Conservation (phyloP, 2,888 invertebrate species). For the Brachyptera risi region DNA sequence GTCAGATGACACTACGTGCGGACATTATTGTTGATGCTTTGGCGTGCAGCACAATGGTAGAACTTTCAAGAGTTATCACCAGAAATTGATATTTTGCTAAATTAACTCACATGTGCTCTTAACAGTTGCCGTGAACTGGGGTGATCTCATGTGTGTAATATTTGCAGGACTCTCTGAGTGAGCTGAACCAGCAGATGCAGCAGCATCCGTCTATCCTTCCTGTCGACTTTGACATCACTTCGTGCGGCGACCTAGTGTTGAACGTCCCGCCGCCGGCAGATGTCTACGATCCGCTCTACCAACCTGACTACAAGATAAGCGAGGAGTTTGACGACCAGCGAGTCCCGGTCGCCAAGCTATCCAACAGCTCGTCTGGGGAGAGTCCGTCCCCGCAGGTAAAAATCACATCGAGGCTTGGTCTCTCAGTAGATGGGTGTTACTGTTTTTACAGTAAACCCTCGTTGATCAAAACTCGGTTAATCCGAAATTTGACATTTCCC, state of each 20-base stretch:
- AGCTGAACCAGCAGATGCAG: slow-evolving; percentile 79
- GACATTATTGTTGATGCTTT: too few species aligned
- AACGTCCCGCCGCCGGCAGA: slow-evolving; percentile 58
- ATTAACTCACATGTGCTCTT: too few species aligned
- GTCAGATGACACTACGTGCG: too few species aligned
- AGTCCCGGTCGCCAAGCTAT: slow-evolving; percentile 71
- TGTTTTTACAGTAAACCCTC: too few species aligned
- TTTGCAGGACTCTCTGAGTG: slow-evolving; percentile 77
- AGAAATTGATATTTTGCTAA: too few species aligned
- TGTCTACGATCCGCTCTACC: slow-evolving; percentile 53
- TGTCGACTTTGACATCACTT: slow-evolving; percentile 88
- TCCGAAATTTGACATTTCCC: too few species aligned
- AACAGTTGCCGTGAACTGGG: too few species aligned
- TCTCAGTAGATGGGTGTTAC: too few species aligned
- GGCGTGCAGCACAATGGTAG: too few species aligned
- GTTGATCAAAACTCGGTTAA: too few species aligned
- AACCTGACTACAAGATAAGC: slow-evolving; percentile 35
- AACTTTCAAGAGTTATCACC: too few species aligned
- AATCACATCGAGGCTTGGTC: not conserved
- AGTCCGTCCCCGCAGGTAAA: slow-evolving; percentile 49
- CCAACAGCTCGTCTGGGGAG: slow-evolving; percentile 46
- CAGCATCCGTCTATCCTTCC: slow-evolving; percentile 91
- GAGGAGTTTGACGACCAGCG: slow-evolving; percentile 62
- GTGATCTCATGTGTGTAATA: not conserved
- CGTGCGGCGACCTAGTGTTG: slow-evolving; percentile 68